A percentile compares a stretch with the other conserved stretches of the same genome.
Evolutionary conservation across 2,797 vertebrate genomes (phyloP).

Genomic region (Acanthopagrus latus): DNA sequence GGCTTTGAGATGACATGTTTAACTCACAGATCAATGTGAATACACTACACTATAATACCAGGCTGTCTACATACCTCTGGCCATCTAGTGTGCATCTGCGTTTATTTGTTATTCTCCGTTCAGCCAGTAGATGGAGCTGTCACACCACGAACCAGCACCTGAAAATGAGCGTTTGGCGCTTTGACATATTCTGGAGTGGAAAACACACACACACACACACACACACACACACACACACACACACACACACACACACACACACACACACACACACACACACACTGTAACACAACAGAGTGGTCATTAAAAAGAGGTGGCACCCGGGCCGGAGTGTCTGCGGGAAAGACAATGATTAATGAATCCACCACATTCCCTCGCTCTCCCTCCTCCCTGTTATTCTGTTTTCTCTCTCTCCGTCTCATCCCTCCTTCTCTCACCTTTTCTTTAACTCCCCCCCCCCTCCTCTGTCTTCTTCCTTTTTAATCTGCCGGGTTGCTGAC

Average conservation of each 20-base stretch:
- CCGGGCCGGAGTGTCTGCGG: slow-evolving; percentile 56
- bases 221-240: too few species aligned
- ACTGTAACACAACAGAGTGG: slow-evolving; percentile 40
- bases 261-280: slow-evolving; percentile 28
- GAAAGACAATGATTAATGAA: slow-evolving; percentile 77
- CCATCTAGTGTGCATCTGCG: too few species aligned
- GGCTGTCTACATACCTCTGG: neutral
- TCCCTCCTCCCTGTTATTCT: slow-evolving; percentile 15
- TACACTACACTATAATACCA: too few species aligned
- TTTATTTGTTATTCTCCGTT: neutral
- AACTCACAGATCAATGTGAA: neutral
- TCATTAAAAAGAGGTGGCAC: slow-evolving; percentile 67
- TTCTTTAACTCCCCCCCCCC: too few species aligned
- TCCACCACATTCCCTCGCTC: slow-evolving; percentile 40
- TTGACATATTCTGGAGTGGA: neutral
- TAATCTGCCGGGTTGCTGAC: slow-evolving; percentile 8
- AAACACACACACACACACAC: too few species aligned
- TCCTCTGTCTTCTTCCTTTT: neutral
- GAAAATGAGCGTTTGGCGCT: neutral
- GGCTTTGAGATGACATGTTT: neutral
- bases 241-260: slow-evolving; percentile 23
- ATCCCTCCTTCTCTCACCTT: neutral
- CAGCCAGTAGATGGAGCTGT: slow-evolving; percentile 69
- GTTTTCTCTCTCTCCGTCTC: neutral
- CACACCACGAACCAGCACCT: slow-evolving; percentile 18